phyloP scores from a whole-genome alignment of 1,140 invertebrate species.

The Nymphalis io region DNA sequence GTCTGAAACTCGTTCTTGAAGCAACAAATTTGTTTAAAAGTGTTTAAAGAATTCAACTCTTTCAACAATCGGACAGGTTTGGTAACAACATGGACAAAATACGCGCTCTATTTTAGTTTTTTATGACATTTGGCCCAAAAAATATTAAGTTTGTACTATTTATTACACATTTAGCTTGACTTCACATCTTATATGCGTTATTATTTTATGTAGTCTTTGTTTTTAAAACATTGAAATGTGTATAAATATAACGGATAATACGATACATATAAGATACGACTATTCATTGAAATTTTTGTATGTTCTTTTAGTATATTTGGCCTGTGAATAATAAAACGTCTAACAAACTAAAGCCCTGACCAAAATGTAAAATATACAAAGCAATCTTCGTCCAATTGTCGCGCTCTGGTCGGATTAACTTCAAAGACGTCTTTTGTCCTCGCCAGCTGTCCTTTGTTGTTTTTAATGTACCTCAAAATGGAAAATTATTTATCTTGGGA shows the following conservation, averaged over 20 bases:
- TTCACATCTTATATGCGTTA: too few relatives aligned
- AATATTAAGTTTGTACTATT: too few relatives aligned
- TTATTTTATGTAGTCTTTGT: too few relatives aligned
- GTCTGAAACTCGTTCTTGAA: conserved; percentile 33
- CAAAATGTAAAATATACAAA: conserved; percentile 35
- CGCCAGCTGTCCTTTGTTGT: conserved; percentile 42
- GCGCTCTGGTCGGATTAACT: conserved; percentile 46
- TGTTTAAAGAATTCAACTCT: conserved; percentile 22
- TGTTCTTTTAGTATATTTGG: too few relatives aligned
- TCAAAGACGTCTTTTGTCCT: conserved; percentile 49
- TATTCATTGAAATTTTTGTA: too few relatives aligned
- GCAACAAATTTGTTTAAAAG: conserved; percentile 41
- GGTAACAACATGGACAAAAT: not conserved
- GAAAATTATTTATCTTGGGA: conserved; percentile 41
- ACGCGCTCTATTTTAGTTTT: not conserved
- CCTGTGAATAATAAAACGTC: not conserved
- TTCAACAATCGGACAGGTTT: not conserved
- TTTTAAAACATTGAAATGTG: too few relatives aligned
- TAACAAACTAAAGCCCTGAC: not conserved
- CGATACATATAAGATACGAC: too few relatives aligned
- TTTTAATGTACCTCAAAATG: conserved; percentile 44
- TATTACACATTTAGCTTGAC: too few relatives aligned
- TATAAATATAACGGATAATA: too few relatives aligned
- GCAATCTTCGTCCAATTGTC: conserved; percentile 48
- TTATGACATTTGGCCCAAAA: not conserved